Evolutionary conservation across 2,888 invertebrate species (phyloP).

Genomic region (Encarsia formosa): DNA sequence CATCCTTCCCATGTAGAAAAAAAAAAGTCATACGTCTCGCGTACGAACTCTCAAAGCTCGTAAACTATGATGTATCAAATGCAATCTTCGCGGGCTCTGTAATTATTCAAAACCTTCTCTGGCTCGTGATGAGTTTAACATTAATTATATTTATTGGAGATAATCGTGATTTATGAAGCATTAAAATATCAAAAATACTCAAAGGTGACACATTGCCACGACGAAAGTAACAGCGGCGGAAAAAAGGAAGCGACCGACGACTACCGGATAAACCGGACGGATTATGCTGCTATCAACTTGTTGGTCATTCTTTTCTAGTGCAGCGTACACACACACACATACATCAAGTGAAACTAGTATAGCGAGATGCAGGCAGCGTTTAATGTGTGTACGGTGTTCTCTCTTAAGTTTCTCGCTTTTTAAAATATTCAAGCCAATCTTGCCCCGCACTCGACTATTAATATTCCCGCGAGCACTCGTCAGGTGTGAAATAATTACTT

Average conservation of each 20-base stretch:
- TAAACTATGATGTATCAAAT: too few relatives aligned
- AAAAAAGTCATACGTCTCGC: too few relatives aligned
- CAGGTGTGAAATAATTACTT: constrained; percentile 49
- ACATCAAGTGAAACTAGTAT: background rate
- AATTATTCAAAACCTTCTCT: constrained; percentile 17
- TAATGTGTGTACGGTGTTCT: background rate
- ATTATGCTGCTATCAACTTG: constrained; percentile 11
- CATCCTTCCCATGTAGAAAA: too few relatives aligned
- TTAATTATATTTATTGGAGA: constrained; percentile 26
- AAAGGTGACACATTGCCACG: background rate
- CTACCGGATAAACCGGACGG: constrained; percentile 20
- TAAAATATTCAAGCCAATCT: background rate
- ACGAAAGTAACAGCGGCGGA: background rate
- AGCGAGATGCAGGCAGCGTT: background rate
- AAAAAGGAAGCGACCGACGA: constrained; percentile 4
- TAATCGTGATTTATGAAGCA: constrained; percentile 24
- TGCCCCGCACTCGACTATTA: constrained; percentile 25
- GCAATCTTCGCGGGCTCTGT: constrained; percentile 5
- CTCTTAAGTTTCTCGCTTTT: background rate
- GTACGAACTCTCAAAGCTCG: too few relatives aligned
- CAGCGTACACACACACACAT: background rate
- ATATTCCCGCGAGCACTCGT: constrained; percentile 44
- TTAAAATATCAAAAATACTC: constrained; percentile 18
- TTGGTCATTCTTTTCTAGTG: background rate
- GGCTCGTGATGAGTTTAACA: constrained; percentile 12